These are phyloP conservation scores for Strigamia transsilvanica DNA, from an alignment of 2,888 invertebrate species.

Conservation along the genomic window DNA sequence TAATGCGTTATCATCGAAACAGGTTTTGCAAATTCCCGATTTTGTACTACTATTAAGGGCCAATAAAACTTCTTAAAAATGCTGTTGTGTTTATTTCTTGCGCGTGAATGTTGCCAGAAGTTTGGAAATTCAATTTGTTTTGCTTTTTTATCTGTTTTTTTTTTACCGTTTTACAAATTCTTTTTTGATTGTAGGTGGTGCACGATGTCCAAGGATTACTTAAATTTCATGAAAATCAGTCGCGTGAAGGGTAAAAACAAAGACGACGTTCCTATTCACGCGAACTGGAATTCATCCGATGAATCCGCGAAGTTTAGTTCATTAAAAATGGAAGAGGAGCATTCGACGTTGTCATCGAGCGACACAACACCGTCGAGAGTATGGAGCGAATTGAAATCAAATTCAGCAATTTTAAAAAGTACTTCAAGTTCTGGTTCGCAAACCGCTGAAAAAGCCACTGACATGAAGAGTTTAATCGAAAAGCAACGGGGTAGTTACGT, in stretches of 20 bases:
- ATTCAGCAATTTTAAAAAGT: neutral
- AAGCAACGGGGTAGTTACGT: slow-evolving; percentile 51
- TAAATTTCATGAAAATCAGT: neutral
- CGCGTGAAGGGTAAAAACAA: neutral
- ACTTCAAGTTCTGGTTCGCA: neutral
- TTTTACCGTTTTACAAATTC: neutral
- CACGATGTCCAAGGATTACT: neutral
- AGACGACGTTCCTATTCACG: neutral
- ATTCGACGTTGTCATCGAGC: neutral
- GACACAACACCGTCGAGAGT: neutral
- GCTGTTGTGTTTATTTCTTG: neutral
- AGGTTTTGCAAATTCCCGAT: neutral
- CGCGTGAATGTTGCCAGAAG: neutral
- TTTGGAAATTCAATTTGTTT: neutral
- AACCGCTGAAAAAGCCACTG: neutral
- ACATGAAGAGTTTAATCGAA: slow-evolving; percentile 44
- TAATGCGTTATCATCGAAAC: neutral
- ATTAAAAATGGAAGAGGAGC: neutral
- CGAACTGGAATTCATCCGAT: neutral
- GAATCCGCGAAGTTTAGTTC: neutral
- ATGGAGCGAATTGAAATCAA: neutral
- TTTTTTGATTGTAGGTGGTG: neutral
- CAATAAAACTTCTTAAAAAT: neutral
- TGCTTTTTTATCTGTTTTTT: neutral
- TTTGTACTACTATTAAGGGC: slow-evolving; percentile 9